These are phyloP conservation scores for Orussus abietinus DNA, from an alignment of 1,140 invertebrate genomes.

Conservation along the genomic window DNA sequence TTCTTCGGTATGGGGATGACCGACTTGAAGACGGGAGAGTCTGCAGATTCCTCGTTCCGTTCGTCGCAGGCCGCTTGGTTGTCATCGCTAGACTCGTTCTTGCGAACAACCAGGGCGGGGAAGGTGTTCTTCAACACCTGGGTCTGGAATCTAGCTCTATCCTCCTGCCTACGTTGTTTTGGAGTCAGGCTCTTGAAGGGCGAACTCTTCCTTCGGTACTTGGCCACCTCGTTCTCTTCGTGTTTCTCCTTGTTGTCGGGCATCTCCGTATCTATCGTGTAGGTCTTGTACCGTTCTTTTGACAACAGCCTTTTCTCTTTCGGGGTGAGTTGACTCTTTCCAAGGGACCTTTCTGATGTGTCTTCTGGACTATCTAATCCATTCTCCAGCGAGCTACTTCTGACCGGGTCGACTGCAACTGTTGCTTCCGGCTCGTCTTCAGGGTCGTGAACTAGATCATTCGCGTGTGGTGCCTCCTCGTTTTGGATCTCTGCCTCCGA, in stretches of 20 bases:
- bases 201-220: constrained; percentile 35
- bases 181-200: constrained; percentile 56
- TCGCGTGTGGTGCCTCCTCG: constrained; percentile 36
- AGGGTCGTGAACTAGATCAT: constrained; percentile 5
- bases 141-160: constrained; percentile 67
- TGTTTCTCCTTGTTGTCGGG: constrained; percentile 45
- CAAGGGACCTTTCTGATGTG: constrained; percentile 70
- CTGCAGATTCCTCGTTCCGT: constrained; percentile 14
- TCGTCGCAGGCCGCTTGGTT: constrained; percentile 1
- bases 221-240: constrained; percentile 18
- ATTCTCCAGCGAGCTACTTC: constrained; percentile 56
- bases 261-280: constrained; percentile 65
- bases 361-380: constrained; percentile 63
- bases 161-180: constrained; percentile 65
- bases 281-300: constrained; percentile 75
- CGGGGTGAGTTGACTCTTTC: constrained; percentile 62
- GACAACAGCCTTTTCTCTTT: constrained; percentile 69
- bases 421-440: too few species aligned
- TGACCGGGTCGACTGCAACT: too few species aligned
- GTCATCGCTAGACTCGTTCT: constrained; percentile 35
- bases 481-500: constrained; percentile 50
- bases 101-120: constrained; percentile 25
- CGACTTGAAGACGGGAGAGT: constrained; percentile 42
- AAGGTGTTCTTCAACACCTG: constrained; percentile 56
- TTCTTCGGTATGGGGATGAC: constrained; percentile 51